Percentiles rank a stretch among this genome's conserved stretches.
These are phyloP conservation scores for Maccullochella peelii DNA, from an alignment of 2,113 vertebrate species.

Conservation along the genomic window DNA sequence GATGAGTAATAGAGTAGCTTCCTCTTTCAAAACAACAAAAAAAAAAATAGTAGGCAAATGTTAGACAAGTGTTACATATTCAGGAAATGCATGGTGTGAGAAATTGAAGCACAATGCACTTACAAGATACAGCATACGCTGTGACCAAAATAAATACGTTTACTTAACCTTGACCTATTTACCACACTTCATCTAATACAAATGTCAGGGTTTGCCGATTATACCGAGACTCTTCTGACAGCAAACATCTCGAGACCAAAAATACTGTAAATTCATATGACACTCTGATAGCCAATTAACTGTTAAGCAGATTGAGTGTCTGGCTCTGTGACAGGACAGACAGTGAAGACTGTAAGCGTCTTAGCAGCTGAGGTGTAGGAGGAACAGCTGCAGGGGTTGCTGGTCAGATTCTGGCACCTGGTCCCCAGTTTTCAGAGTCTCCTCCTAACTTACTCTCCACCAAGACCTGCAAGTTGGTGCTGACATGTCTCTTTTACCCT, in stretches of 20 bases:
- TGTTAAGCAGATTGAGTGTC: constrained; percentile 41
- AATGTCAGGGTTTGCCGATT: constrained; percentile 20
- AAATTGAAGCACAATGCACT: not conserved
- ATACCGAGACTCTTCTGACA: constrained; percentile 9
- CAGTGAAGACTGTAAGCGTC: constrained; percentile 34
- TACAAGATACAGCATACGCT: constrained; percentile 6
- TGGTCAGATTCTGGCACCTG: constrained; percentile 59
- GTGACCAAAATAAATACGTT: constrained; percentile 55
- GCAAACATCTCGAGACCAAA: constrained; percentile 25
- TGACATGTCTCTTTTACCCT: constrained; percentile 57
- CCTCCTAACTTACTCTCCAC: constrained; percentile 39
- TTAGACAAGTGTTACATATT: not conserved
- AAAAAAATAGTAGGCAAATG: not conserved
- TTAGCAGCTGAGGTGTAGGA: constrained; percentile 69
- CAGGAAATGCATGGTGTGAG: not conserved
- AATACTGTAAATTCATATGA: constrained; percentile 34
- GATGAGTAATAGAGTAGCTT: constrained; percentile 53
- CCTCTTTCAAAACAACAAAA: constrained; percentile 58
- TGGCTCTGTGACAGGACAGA: constrained; percentile 47
- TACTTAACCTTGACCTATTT: constrained; percentile 51
- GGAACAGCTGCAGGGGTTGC: constrained; percentile 75
- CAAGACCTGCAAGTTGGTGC: constrained; percentile 44
- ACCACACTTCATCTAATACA: not conserved
- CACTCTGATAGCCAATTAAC: constrained; percentile 4
- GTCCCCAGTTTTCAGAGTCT: constrained; percentile 43